Conservation (phyloP, 1,140 invertebrate species). For the Lasioglossum albipes region DNA sequence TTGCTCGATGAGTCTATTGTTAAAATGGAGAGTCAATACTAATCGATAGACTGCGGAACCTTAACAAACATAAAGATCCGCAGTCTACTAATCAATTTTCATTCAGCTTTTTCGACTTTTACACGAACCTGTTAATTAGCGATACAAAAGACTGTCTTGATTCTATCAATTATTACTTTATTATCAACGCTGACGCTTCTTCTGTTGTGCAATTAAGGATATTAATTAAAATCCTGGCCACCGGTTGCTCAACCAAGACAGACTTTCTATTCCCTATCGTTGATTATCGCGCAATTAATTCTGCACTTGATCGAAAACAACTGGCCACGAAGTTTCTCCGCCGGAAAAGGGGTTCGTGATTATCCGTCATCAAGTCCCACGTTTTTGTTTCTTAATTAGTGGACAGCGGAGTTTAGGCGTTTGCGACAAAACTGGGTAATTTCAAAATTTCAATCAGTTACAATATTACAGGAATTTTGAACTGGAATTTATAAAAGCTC, state of each 20-base stretch:
- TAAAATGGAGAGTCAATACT: too few species aligned
- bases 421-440: too few species aligned
- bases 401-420: too few species aligned
- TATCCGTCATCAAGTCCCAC: neutral
- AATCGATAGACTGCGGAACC: too few species aligned
- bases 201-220: conserved; percentile 25
- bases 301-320: conserved; percentile 13
- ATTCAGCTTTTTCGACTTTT: neutral
- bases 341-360: neutral
- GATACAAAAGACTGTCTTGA: neutral
- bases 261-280: conserved; percentile 64
- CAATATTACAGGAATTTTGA: too few species aligned
- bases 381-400: neutral
- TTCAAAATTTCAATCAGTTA: too few species aligned
- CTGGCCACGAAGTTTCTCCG: neutral
- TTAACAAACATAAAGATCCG: too few species aligned
- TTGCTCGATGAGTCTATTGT: neutral
- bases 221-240: conserved; percentile 28
- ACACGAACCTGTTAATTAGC: neutral
- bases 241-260: conserved; percentile 43
- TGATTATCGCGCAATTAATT: conserved; percentile 59
- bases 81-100: neutral
- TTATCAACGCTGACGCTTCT: neutral
- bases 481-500: too few species aligned
- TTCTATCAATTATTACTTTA: neutral